Conservation (phyloP, 2,113 vertebrate species). For the Mormoops blainvillei region DNA sequence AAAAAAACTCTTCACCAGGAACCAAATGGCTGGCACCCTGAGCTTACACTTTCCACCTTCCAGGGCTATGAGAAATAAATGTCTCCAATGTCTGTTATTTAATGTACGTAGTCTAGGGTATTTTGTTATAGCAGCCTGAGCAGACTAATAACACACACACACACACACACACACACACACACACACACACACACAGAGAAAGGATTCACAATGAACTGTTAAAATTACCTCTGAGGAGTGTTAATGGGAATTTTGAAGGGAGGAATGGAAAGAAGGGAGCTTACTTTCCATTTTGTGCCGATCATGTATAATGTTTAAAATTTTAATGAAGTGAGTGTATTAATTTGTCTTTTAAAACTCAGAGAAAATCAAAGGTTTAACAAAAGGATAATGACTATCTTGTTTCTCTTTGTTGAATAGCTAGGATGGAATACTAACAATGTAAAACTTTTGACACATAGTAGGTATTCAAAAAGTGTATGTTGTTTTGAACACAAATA, state of each 20-base stretch:
- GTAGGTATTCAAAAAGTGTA: not conserved
- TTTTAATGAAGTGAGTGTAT: not conserved
- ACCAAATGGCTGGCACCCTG: not conserved
- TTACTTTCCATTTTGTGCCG: not conserved
- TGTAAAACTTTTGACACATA: not conserved
- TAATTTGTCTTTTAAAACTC: not conserved
- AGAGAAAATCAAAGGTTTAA: not conserved
- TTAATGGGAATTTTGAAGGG: not conserved
- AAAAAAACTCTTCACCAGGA: not conserved
- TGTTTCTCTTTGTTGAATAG: not conserved
- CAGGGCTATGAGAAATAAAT: not conserved
- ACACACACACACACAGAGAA: not conserved
- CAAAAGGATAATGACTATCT: not conserved
- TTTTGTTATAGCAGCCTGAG: not conserved
- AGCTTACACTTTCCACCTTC: not conserved
- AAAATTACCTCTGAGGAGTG: not conserved
- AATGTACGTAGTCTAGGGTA: not conserved
- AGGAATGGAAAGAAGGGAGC: not conserved
- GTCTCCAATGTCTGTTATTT: not conserved
- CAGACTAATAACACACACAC: not conserved
- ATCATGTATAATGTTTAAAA: not conserved
- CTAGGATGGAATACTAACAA: not conserved
- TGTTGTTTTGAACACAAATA: not conserved
- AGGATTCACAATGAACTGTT: not conserved
- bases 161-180: not conserved